These are phyloP conservation scores for Drosophila jambulina DNA, from an alignment of 1,140 invertebrate genomes.

Conservation along the genomic window DNA sequence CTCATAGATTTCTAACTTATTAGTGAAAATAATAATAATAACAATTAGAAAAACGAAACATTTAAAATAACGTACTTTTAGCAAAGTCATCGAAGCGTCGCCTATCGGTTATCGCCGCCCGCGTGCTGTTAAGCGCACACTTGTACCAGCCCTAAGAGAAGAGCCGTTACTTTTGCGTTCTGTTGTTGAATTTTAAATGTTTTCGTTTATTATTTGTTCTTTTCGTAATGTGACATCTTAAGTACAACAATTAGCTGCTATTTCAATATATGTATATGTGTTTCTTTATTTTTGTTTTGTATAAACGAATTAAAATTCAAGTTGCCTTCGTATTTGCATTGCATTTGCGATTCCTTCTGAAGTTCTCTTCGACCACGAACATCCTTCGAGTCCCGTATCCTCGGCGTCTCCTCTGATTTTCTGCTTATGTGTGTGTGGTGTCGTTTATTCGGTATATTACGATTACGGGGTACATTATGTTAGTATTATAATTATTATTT, in stretches of 20 bases:
- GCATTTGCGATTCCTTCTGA: not conserved
- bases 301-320: constrained; percentile 81
- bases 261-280: constrained; percentile 51
- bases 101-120: not conserved
- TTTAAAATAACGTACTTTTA: not conserved
- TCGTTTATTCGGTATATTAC: constrained; percentile 57
- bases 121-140: not conserved
- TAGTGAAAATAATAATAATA: not conserved
- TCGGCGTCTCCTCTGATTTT: constrained; percentile 39
- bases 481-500: constrained; percentile 37
- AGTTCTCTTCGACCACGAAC: constrained; percentile 16
- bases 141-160: constrained; percentile 7
- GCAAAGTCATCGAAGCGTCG: not conserved
- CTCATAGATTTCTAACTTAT: not conserved
- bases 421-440: constrained; percentile 51
- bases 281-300: constrained; percentile 38
- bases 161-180: constrained; percentile 16
- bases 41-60: not conserved
- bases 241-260: constrained; percentile 78
- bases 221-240: constrained; percentile 71
- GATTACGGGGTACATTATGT: constrained; percentile 27
- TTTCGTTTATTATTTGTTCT: constrained; percentile 77
- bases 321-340: constrained; percentile 35
- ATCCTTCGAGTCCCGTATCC: not conserved
- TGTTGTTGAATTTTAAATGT: constrained; percentile 73